Evolutionary conservation across 92 coral and sea anemone genomes (phyloP).

Genomic region (Palythoa grandiflora): DNA sequence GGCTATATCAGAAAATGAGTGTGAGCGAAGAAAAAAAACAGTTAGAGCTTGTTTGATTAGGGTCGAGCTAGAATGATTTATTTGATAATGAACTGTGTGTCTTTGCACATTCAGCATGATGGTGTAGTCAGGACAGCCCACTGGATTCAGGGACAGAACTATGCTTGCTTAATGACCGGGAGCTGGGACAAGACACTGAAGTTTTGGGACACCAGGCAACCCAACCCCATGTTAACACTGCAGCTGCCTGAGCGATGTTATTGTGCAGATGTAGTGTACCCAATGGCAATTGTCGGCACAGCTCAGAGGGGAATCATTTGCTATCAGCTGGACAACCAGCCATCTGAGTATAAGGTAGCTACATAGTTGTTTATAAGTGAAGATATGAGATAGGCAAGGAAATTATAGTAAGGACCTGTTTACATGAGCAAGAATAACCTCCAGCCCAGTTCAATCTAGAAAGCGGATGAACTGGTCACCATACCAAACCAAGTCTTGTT

Average conservation of each 20-base stretch:
- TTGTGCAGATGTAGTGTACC: slow-evolving; percentile 98
- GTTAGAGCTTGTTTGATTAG: too few relatives aligned
- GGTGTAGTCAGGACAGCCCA: slow-evolving; percentile 89
- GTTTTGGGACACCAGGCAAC: slow-evolving; percentile 94
- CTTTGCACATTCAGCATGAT: slow-evolving; percentile 75
- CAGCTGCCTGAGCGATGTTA: slow-evolving; percentile 94
- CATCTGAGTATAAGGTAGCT: slow-evolving; percentile 87
- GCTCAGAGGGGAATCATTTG: slow-evolving; percentile 97
- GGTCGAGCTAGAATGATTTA: too few relatives aligned
- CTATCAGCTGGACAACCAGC: slow-evolving; percentile 93
- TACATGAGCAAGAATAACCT: too few relatives aligned
- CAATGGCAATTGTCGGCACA: slow-evolving; percentile 98
- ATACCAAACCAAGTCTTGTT: too few relatives aligned
- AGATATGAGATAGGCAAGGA: background rate
- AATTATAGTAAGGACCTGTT: too few relatives aligned
- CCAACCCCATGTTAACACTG: slow-evolving; percentile 81
- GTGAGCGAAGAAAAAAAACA: too few relatives aligned
- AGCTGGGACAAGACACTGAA: slow-evolving; percentile 98
- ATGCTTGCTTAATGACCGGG: slow-evolving; percentile 94
- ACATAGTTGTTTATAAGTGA: background rate
- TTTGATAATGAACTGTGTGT: too few relatives aligned
- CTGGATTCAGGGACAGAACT: slow-evolving; percentile 97
- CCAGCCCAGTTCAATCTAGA: too few relatives aligned
- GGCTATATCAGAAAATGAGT: too few relatives aligned
- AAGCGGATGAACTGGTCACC: too few relatives aligned